A percentile compares a stretch with the other conserved stretches of the same genome.
phyloP scores from a whole-genome alignment of 2,797 vertebrate genomes.

The Pseudochirops corinnae region DNA sequence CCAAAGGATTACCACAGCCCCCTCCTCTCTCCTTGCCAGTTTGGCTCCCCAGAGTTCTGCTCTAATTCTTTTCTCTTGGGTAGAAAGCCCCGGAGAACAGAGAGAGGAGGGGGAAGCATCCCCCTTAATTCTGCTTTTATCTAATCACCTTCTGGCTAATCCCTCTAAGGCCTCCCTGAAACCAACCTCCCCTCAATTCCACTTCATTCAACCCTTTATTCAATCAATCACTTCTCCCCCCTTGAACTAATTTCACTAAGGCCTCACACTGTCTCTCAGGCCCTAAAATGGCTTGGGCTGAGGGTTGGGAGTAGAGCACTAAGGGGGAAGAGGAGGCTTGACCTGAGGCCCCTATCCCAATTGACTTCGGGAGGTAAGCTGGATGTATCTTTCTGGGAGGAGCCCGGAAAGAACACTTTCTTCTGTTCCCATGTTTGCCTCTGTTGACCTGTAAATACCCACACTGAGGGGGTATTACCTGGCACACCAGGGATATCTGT shows the following conservation, averaged over 20 bases:
- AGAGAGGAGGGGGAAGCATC: not conserved
- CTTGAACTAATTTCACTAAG: not conserved
- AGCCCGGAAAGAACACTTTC: not conserved
- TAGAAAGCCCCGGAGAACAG: not conserved
- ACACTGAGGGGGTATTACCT: no score
- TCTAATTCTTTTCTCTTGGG: not conserved
- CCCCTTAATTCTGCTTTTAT: not conserved
- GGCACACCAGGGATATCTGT: not conserved
- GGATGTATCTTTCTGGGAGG: not conserved
- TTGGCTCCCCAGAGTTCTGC: not conserved
- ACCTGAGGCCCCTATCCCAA: not conserved
- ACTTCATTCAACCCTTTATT: not conserved
- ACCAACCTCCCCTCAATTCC: not conserved
- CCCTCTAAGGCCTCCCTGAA: not conserved
- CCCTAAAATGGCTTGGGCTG: not conserved
- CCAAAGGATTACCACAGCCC: no score
- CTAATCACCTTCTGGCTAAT: constrained; percentile 10
- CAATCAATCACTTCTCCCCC: not conserved
- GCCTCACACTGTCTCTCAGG: not conserved
- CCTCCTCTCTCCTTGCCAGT: not conserved
- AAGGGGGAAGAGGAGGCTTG: not conserved
- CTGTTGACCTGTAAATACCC: no score
- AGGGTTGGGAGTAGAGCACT: not conserved
- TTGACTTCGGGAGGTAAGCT: not conserved
- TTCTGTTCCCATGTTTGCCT: not conserved